These are phyloP conservation scores for Apogon talboti DNA, from an alignment of 2,797 vertebrate species.

Conservation along the genomic window DNA sequence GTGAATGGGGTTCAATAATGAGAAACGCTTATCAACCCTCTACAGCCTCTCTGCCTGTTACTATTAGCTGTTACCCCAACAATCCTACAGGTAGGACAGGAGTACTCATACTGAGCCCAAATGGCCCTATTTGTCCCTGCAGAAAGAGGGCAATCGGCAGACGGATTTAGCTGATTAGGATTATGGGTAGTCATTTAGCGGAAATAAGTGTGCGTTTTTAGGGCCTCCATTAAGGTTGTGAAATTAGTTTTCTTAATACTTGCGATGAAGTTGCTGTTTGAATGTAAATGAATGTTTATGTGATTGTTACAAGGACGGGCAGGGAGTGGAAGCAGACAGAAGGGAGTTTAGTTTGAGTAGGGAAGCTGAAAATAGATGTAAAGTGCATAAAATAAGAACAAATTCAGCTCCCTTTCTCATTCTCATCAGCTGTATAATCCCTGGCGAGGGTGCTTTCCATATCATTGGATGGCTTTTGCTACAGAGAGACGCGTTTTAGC, in stretches of 20 bases:
- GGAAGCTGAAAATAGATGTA: constrained; percentile 12
- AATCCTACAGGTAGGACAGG: constrained; percentile 76
- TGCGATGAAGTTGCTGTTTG: constrained; percentile 51
- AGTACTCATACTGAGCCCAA: constrained; percentile 63
- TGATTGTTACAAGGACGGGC: constrained; percentile 13
- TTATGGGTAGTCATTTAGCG: constrained; percentile 69
- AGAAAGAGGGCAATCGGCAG: constrained; percentile 59
- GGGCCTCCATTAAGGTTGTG: constrained; percentile 51
- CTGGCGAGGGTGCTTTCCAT: constrained; percentile 41
- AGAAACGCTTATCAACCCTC: constrained; percentile 83
- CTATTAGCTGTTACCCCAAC: constrained; percentile 70
- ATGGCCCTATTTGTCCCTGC: constrained; percentile 59
- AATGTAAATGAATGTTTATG: constrained; percentile 59
- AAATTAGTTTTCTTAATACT: constrained; percentile 68
- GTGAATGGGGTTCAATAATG: constrained; percentile 76
- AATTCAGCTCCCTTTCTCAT: constrained; percentile 18
- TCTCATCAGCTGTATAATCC: constrained; percentile 48
- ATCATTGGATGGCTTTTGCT: constrained; percentile 51
- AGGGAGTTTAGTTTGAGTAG: constrained; percentile 6
- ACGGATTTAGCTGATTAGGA: constrained; percentile 72
- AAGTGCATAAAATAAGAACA: constrained; percentile 18
- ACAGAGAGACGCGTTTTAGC: constrained; percentile 53
- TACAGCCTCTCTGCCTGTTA: constrained; percentile 76
- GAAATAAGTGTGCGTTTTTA: constrained; percentile 52
- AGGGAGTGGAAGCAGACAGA: neutral